Percentiles rank a stretch among this genome's conserved stretches.
Conservation (phyloP, 2,888 invertebrate genomes). For the Cyaniris semiargus region DNA sequence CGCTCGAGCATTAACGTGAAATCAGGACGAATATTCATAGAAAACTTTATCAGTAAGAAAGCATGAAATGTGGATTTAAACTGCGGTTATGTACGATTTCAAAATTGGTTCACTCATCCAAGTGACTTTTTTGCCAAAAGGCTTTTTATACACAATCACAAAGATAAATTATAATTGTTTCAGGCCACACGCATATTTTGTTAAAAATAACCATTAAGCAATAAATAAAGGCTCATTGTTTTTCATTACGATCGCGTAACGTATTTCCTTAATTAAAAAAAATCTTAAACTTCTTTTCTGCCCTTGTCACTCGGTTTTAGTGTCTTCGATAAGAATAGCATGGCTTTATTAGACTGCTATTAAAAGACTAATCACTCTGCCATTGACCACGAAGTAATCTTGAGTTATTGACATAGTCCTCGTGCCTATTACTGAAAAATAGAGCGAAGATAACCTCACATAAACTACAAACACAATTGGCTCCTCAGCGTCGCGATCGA, state of each 20-base stretch:
- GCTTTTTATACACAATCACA: not conserved
- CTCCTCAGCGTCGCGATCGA: not conserved
- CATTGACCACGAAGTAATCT: slow-evolving; percentile 16
- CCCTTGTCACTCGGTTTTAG: not conserved
- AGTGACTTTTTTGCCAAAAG: not conserved
- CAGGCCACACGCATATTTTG: too few species aligned
- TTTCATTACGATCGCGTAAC: too few species aligned
- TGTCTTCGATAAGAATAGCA: not conserved
- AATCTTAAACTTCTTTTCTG: not conserved
- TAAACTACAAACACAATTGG: slow-evolving; percentile 8
- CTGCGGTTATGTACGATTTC: too few species aligned
- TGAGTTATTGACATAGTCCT: slow-evolving; percentile 1
- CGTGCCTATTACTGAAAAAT: slow-evolving; percentile 17
- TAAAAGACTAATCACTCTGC: not conserved
- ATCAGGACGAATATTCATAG: not conserved
- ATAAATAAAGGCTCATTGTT: too few species aligned
- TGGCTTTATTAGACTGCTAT: not conserved
- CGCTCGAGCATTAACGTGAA: not conserved
- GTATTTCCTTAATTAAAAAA: too few species aligned
- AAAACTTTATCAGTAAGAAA: not conserved
- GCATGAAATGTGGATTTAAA: not conserved
- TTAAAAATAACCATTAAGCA: too few species aligned
- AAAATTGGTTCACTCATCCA: too few species aligned
- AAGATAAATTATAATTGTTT: too few species aligned
- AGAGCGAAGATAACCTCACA: slow-evolving; percentile 16